Evolutionary conservation across 2,113 vertebrate species (phyloP).

Genomic region (Heliornis fulica): DNA sequence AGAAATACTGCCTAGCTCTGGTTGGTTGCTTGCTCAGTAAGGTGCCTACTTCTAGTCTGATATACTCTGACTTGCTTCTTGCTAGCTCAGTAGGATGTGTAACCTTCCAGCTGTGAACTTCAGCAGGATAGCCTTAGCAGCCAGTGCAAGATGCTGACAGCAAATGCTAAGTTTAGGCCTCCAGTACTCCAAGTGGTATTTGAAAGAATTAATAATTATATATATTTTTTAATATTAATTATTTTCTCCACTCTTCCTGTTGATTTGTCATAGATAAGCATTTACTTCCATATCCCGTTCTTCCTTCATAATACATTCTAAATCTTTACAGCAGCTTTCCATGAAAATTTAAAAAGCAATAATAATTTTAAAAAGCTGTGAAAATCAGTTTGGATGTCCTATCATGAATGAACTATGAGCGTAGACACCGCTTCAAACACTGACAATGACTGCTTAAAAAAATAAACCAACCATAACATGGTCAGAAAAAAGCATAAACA

Average conservation of each 20-base stretch:
- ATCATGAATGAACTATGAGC: background rate
- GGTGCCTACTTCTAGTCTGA: background rate
- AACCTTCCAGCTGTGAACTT: background rate
- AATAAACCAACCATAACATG: background rate
- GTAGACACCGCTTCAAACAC: background rate
- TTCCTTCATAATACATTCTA: background rate
- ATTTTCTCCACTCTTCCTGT: background rate
- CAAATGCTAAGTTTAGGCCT: background rate
- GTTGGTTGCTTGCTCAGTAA: background rate
- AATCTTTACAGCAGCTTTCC: background rate
- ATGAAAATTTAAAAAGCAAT: background rate
- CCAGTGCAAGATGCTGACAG: background rate
- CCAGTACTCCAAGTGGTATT: accelerated
- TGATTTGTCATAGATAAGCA: background rate
- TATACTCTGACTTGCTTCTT: background rate
- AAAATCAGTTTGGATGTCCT: background rate
- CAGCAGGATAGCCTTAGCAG: background rate
- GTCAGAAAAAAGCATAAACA: background rate
- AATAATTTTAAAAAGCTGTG: background rate
- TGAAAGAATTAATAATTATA: background rate
- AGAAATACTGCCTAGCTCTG: background rate
- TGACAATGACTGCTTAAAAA: background rate
- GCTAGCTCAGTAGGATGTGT: background rate
- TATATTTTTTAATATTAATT: background rate
- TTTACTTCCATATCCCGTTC: background rate